phyloP scores from a whole-genome alignment of 2,888 invertebrate species.

The Meliscaeva auricollis region DNA sequence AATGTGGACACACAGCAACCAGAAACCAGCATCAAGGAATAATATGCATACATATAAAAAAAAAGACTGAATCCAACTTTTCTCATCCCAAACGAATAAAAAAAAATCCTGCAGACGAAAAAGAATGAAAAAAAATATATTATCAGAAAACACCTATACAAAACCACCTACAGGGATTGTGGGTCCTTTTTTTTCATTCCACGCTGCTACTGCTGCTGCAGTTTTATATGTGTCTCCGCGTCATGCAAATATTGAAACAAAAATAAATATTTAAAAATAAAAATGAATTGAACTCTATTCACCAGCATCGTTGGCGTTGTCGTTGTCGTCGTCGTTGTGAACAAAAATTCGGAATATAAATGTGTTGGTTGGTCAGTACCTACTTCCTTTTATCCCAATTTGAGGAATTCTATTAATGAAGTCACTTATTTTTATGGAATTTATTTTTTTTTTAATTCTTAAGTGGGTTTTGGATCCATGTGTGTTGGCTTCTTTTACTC shows the following conservation, averaged over 20 bases:
- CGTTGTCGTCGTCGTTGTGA: neutral
- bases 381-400: neutral
- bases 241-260: constrained; percentile 46
- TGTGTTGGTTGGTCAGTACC: neutral
- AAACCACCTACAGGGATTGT: constrained; percentile 38
- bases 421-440: neutral
- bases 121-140: neutral
- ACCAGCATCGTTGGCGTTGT: neutral
- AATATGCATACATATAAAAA: neutral
- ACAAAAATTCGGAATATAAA: constrained; percentile 9
- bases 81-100: neutral
- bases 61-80: neutral
- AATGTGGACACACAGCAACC: constrained; percentile 56
- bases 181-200: constrained; percentile 8
- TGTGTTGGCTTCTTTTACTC: neutral
- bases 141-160: constrained; percentile 28
- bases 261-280: constrained; percentile 44
- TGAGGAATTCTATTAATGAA: neutral
- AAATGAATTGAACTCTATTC: constrained; percentile 21
- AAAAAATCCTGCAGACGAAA: constrained; percentile 7
- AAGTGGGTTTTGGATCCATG: neutral
- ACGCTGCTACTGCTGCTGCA: constrained; percentile 17
- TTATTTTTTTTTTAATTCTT: neutral
- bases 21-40: constrained; percentile 48
- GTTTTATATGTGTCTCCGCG: constrained; percentile 23